phyloP scores from a whole-genome alignment of 1,140 invertebrate species.

The Gryon sp. region DNA sequence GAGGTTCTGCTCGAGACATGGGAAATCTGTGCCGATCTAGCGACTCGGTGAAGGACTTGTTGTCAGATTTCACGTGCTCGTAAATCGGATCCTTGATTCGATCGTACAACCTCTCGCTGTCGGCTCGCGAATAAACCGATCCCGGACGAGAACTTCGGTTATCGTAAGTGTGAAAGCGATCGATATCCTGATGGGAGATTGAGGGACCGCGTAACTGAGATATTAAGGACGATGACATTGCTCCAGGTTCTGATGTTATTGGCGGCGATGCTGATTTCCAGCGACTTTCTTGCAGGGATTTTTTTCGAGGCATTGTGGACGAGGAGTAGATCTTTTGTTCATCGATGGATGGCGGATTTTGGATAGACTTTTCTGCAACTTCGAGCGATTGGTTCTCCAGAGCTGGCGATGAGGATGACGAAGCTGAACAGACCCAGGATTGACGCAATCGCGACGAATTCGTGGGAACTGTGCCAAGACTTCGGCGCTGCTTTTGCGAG shows the following conservation, averaged over 20 bases:
- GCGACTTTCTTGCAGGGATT: slow-evolving; percentile 23
- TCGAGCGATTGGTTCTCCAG: slow-evolving; percentile 54
- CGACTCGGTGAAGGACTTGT: slow-evolving; percentile 64
- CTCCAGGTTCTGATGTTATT: neutral
- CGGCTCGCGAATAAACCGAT: slow-evolving; percentile 69
- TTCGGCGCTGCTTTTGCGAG: slow-evolving; percentile 71
- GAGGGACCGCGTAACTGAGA: slow-evolving; percentile 31
- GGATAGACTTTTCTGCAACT: slow-evolving; percentile 6
- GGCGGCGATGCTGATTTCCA: slow-evolving; percentile 50
- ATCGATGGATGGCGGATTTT: slow-evolving; percentile 20
- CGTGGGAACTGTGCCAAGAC: slow-evolving; percentile 69
- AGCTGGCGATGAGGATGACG: slow-evolving; percentile 49
- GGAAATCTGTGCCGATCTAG: slow-evolving; percentile 74
- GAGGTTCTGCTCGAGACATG: slow-evolving; percentile 78
- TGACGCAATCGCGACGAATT: slow-evolving; percentile 68
- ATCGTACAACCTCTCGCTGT: slow-evolving; percentile 77
- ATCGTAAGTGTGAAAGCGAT: slow-evolving; percentile 63
- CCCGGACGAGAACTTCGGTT: slow-evolving; percentile 69
- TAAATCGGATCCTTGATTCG: slow-evolving; percentile 76
- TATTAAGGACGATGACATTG: slow-evolving; percentile 23
- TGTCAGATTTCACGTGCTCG: slow-evolving; percentile 72
- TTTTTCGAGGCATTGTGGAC: slow-evolving; percentile 33
- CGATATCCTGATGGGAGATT: slow-evolving; percentile 46
- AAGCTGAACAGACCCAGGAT: slow-evolving; percentile 72
- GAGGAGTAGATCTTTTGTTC: slow-evolving; percentile 36